Percentiles rank a stretch among this genome's conserved stretches.
These are phyloP conservation scores for Cartodere bifasciata DNA, from an alignment of 2,888 invertebrate species.

Conservation along the genomic window DNA sequence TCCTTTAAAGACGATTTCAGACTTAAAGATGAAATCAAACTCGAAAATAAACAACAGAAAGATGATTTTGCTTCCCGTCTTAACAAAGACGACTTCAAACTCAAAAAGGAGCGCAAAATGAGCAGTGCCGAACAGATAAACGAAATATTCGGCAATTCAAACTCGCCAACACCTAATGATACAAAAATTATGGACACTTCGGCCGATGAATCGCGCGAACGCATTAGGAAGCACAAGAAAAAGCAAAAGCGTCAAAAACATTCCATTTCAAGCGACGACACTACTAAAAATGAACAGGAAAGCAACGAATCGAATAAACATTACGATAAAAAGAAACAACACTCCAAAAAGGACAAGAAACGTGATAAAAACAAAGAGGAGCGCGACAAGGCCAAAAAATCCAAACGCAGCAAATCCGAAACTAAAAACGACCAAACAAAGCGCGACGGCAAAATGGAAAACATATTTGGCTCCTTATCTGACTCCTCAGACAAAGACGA, in stretches of 20 bases:
- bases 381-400: conserved; percentile 47
- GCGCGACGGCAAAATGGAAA: conserved; percentile 74
- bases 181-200: conserved; percentile 29
- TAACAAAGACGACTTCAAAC: conserved; percentile 27
- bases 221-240: conserved; percentile 64
- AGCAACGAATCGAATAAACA: conserved; percentile 27
- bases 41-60: conserved; percentile 22
- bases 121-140: conserved; percentile 23
- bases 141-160: conserved; percentile 23
- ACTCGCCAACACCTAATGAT: conserved; percentile 24
- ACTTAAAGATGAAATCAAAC: conserved; percentile 30
- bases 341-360: conserved; percentile 47
- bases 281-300: conserved; percentile 34
- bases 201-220: conserved; percentile 26
- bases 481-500: conserved; percentile 42
- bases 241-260: conserved; percentile 69
- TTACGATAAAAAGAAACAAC: conserved; percentile 32
- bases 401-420: conserved; percentile 36
- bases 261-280: conserved; percentile 45
- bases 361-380: conserved; percentile 46
- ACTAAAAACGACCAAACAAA: conserved; percentile 38
- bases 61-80: conserved; percentile 19
- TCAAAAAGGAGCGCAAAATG: conserved; percentile 30
- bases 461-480: conserved; percentile 76
- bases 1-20: conserved; percentile 27